Evolutionary conservation across 2,888 invertebrate genomes (phyloP).

Genomic region (Macaria liturata): DNA sequence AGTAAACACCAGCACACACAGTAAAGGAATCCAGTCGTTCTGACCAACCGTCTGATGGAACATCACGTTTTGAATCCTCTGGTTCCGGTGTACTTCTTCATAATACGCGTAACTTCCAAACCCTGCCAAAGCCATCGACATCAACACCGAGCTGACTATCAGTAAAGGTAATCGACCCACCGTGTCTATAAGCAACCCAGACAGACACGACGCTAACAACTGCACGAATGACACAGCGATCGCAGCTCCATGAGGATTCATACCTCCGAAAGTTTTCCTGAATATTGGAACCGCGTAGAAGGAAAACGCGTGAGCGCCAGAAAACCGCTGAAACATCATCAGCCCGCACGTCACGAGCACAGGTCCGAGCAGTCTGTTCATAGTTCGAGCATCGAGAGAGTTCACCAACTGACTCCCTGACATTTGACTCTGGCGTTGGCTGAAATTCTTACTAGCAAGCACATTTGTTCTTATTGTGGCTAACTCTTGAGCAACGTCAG

Average conservation of each 20-base stretch:
- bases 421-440: slow-evolving; percentile 69
- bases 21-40: slow-evolving; percentile 92
- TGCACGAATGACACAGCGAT: slow-evolving; percentile 94
- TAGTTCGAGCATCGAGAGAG: slow-evolving; percentile 71
- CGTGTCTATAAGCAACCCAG: slow-evolving; percentile 92
- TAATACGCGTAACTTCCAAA: slow-evolving; percentile 94
- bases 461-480: slow-evolving; percentile 88
- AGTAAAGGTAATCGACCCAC: slow-evolving; percentile 93
- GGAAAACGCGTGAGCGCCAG: slow-evolving; percentile 92
- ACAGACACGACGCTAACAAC: slow-evolving; percentile 91
- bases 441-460: slow-evolving; percentile 78
- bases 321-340: slow-evolving; percentile 94
- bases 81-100: slow-evolving; percentile 86
- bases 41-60: slow-evolving; percentile 82
- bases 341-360: slow-evolving; percentile 92
- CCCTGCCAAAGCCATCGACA: slow-evolving; percentile 93
- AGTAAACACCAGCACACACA: slow-evolving; percentile 92
- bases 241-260: slow-evolving; percentile 92
- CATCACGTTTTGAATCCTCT: slow-evolving; percentile 77
- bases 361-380: slow-evolving; percentile 85
- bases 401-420: slow-evolving; percentile 65
- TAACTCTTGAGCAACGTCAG: slow-evolving; percentile 90
- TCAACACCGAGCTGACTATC: slow-evolving; percentile 91
- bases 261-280: slow-evolving; percentile 90
- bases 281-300: slow-evolving; percentile 95